Conservation (phyloP, 2,888 invertebrate species). For the Drosophila gaucha region DNA sequence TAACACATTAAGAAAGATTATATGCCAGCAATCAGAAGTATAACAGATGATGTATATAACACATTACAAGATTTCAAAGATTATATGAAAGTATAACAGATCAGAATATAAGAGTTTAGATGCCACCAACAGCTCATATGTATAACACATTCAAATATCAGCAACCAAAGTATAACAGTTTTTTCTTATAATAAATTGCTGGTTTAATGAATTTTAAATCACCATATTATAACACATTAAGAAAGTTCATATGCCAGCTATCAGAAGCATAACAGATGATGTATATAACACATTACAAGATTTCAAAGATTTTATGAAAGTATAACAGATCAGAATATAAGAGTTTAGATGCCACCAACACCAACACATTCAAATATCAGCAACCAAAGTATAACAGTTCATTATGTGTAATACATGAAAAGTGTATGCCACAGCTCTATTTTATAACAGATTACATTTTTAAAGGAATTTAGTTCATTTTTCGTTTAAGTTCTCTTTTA, state of each 20-base stretch:
- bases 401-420: too few relatives aligned
- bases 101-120: too few relatives aligned
- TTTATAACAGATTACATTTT: too few relatives aligned
- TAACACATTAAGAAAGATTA: not conserved
- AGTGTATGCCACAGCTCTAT: too few relatives aligned
- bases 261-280: not conserved
- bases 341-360: too few relatives aligned
- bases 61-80: not conserved
- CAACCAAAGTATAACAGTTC: not conserved
- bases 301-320: not conserved
- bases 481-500: constrained; percentile 14
- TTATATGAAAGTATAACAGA: not conserved
- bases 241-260: not conserved
- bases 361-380: not conserved
- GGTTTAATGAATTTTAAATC: too few relatives aligned
- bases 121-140: too few relatives aligned
- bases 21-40: not conserved
- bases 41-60: not conserved
- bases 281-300: too few relatives aligned
- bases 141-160: not conserved
- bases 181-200: too few relatives aligned
- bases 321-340: not conserved
- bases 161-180: not conserved
- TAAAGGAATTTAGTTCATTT: too few relatives aligned
- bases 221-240: not conserved